These are phyloP conservation scores for Drosophila obscura DNA, from an alignment of 1,140 invertebrate genomes.

Conservation along the genomic window DNA sequence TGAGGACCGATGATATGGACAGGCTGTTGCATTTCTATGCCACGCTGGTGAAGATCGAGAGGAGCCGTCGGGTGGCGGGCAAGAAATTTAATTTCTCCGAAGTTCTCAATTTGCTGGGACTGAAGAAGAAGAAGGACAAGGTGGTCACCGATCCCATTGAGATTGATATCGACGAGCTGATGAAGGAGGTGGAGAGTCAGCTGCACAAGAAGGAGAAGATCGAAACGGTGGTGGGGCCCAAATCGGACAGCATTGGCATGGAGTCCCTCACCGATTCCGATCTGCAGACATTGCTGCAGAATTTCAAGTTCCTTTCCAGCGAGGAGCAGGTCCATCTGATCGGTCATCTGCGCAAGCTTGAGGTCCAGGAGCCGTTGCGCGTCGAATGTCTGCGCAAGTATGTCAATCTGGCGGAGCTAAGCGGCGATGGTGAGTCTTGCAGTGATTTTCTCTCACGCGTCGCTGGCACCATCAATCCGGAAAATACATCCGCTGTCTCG, in stretches of 20 bases:
- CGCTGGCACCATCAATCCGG: conserved; percentile 16
- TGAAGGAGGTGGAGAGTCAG: conserved; percentile 69
- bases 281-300: conserved; percentile 89
- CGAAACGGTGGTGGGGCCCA: background rate
- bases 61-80: conserved; percentile 23
- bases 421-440: conserved; percentile 59
- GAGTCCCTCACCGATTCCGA: conserved; percentile 90
- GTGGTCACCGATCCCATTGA: conserved; percentile 13
- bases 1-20: conserved; percentile 90
- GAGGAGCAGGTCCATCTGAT: conserved; percentile 92
- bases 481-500: background rate
- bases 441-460: conserved; percentile 58
- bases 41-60: conserved; percentile 84
- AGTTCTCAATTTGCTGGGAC: conserved; percentile 17
- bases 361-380: conserved; percentile 88
- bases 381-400: conserved; percentile 89
- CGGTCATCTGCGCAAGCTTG: conserved; percentile 90
- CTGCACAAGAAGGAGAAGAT: conserved; percentile 30
- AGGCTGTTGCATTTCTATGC: conserved; percentile 91
- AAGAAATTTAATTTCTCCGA: conserved; percentile 47
- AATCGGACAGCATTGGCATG: conserved; percentile 84
- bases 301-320: conserved; percentile 90
- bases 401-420: conserved; percentile 86
- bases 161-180: conserved; percentile 56
- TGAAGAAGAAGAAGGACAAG: conserved; percentile 1